These are phyloP conservation scores for Andinoacara biseriatus DNA, from an alignment of 2,113 vertebrate genomes.

Conservation along the genomic window DNA sequence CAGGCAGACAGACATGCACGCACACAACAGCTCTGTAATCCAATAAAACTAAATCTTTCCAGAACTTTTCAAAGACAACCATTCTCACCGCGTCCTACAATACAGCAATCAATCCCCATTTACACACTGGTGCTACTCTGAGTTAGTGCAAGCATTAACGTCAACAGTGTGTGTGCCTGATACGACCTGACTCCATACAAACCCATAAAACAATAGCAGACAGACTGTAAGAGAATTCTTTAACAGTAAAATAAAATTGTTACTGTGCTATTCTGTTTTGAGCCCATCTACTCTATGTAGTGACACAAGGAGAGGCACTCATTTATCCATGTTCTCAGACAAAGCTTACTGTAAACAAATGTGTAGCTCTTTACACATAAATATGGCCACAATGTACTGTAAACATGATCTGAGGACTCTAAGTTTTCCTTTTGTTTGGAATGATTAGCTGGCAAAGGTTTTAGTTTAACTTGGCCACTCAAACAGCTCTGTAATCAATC, in stretches of 20 bases:
- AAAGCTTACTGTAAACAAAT: constrained; percentile 62
- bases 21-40: background rate
- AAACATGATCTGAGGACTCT: constrained; percentile 20
- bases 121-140: constrained; percentile 47
- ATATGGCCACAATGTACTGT: constrained; percentile 24
- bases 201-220: constrained; percentile 12
- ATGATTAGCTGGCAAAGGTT: background rate
- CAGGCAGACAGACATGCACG: background rate
- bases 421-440: background rate
- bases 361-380: constrained; percentile 5
- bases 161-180: constrained; percentile 48
- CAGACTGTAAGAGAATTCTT: background rate
- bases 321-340: constrained; percentile 33
- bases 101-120: constrained; percentile 52
- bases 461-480: background rate
- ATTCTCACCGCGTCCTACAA: constrained; percentile 44
- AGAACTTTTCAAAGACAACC: constrained; percentile 30
- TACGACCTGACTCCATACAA: constrained; percentile 43
- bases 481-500: background rate
- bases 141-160: constrained; percentile 25
- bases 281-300: constrained; percentile 15
- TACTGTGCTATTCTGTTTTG: background rate
- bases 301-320: constrained; percentile 38
- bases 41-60: background rate
- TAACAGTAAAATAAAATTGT: constrained; percentile 6